Percentiles rank a stretch among this genome's conserved stretches.
These are phyloP conservation scores for Halcyon smyrnensis DNA, from an alignment of 2,797 vertebrate species.

Conservation along the genomic window DNA sequence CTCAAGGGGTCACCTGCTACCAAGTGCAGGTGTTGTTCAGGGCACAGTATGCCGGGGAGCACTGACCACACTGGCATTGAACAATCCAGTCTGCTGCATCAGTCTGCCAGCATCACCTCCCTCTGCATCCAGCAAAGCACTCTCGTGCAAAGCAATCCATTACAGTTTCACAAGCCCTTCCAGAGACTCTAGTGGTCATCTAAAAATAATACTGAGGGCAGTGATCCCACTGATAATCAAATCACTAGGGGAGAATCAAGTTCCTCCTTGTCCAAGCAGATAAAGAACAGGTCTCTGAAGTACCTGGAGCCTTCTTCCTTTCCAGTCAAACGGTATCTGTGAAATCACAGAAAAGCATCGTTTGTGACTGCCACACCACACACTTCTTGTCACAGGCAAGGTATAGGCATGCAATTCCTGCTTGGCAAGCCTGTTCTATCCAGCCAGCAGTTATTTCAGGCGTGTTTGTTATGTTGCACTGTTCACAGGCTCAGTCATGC, in stretches of 20 bases:
- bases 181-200: neutral
- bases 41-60: neutral
- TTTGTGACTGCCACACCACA: neutral
- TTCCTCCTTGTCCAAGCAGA: neutral
- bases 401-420: neutral
- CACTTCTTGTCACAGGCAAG: neutral
- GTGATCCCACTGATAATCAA: constrained; percentile 9
- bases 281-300: neutral
- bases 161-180: neutral
- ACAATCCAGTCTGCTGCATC: neutral
- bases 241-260: constrained; percentile 3
- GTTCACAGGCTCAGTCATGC: neutral
- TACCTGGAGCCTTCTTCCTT: neutral
- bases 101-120: neutral
- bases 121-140: neutral
- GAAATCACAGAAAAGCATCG: neutral
- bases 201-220: constrained; percentile 19
- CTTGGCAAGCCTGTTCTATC: neutral
- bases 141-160: neutral
- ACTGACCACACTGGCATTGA: neutral
- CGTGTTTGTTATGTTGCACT: neutral
- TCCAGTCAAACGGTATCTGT: neutral
- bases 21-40: neutral
- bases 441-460: constrained; percentile 26
- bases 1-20: neutral